Evolutionary conservation across 2,797 vertebrate genomes (phyloP).

Genomic region (Arremon brunneinucha): DNA sequence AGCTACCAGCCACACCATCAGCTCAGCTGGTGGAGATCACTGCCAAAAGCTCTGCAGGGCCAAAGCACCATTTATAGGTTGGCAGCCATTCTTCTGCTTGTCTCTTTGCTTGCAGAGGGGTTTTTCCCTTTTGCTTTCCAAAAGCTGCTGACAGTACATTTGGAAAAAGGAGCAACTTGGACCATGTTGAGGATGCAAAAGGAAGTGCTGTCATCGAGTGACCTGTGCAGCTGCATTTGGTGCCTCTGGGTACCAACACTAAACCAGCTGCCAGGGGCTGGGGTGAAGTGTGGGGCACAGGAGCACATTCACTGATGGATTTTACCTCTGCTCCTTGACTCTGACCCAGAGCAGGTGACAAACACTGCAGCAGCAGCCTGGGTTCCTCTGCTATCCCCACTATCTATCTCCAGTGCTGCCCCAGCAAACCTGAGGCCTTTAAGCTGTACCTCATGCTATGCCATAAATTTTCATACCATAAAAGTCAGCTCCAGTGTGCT

Average conservation of each 20-base stretch:
- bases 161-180: background rate
- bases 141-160: background rate
- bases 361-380: background rate
- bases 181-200: background rate
- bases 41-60: background rate
- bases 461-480: background rate
- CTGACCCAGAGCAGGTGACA: background rate
- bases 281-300: accelerated
- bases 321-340: background rate
- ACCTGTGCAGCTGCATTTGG: background rate
- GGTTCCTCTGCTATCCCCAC: background rate
- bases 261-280: background rate
- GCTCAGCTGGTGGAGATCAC: background rate
- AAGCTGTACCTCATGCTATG: background rate
- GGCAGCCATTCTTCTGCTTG: background rate
- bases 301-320: background rate
- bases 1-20: background rate
- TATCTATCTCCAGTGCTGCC: background rate
- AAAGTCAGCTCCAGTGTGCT: background rate
- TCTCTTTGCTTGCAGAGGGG: background rate
- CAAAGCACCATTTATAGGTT: background rate
- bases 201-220: background rate
- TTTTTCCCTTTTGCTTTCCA: background rate
- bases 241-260: background rate
- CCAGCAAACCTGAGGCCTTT: slow-evolving; percentile 4